A percentile compares a stretch with the other conserved stretches of the same genome.
These are phyloP conservation scores for Caligus rogercresseyi DNA, from an alignment of 1,140 invertebrate genomes.

Conservation along the genomic window DNA sequence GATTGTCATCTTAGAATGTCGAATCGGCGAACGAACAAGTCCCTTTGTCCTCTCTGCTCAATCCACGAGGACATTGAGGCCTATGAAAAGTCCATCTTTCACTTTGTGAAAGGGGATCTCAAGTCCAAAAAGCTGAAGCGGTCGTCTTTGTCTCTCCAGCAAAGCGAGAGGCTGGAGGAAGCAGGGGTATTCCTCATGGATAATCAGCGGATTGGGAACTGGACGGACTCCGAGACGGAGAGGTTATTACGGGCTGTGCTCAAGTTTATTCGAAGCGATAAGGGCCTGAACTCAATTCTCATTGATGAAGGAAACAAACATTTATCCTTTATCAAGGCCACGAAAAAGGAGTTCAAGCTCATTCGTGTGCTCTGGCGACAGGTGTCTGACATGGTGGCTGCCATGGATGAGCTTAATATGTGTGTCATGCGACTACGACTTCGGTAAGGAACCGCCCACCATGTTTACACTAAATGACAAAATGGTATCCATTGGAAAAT, in stretches of 20 bases:
- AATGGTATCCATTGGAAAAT: no score
- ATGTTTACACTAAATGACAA: conserved; percentile 26
- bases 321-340: conserved; percentile 37
- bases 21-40: conserved; percentile 8
- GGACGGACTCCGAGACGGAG: conserved; percentile 39
- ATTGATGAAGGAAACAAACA: conserved; percentile 37
- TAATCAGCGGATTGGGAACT: conserved; percentile 31
- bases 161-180: conserved; percentile 28
- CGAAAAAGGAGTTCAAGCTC: conserved; percentile 51
- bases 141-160: conserved; percentile 22
- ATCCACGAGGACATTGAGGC: conserved; percentile 34
- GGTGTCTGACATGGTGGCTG: conserved; percentile 39
- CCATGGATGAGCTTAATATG: conserved; percentile 53
- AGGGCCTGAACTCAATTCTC: conserved; percentile 26
- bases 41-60: conserved; percentile 34
- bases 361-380: conserved; percentile 41
- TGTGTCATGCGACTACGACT: conserved; percentile 44
- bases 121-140: conserved; percentile 23
- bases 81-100: conserved; percentile 39
- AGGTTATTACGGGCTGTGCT: conserved; percentile 34
- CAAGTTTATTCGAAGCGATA: conserved; percentile 27
- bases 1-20: conserved; percentile 40
- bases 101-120: conserved; percentile 28
- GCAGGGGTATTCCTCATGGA: conserved; percentile 26
- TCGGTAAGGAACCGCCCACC: conserved; percentile 31